Evolutionary conservation across 2,113 vertebrate species (phyloP).

Genomic region (Catharus minimus): DNA sequence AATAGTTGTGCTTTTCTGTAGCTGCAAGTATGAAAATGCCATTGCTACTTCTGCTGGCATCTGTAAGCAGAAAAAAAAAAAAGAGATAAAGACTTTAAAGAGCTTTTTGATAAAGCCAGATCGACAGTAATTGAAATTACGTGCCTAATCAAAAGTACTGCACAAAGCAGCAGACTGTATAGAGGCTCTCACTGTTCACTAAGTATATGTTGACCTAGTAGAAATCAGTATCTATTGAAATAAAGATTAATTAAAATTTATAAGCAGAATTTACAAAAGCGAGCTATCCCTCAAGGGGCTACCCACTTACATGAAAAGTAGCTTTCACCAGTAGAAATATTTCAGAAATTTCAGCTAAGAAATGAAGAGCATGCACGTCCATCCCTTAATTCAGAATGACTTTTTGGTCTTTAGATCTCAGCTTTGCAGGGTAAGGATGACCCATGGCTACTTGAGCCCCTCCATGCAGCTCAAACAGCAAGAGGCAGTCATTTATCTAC

Average conservation of each 20-base stretch:
- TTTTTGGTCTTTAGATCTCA: background rate
- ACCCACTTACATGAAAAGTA: background rate
- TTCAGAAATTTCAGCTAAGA: constrained; percentile 4
- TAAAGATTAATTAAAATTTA: constrained; percentile 37
- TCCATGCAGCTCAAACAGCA: background rate
- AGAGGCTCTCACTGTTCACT: background rate
- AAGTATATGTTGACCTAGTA: background rate
- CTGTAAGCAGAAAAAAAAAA: background rate
- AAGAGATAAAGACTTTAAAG: background rate
- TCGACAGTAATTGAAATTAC: background rate
- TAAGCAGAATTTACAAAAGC: background rate
- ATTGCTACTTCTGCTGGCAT: background rate
- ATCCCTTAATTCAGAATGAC: background rate
- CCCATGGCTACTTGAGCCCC: background rate
- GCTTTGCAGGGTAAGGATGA: background rate
- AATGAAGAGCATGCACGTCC: background rate
- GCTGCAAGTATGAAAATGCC: background rate
- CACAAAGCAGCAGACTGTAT: background rate
- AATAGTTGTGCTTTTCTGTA: background rate
- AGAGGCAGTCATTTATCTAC: background rate
- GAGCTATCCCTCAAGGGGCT: background rate
- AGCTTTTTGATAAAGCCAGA: constrained; percentile 6
- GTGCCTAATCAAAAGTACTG: background rate
- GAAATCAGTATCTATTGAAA: constrained; percentile 19
- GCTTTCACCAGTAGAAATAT: background rate